Base-by-base conservation (phyloP, 2,113 vertebrate genomes). In the Pollimyrus isidori region DNA sequence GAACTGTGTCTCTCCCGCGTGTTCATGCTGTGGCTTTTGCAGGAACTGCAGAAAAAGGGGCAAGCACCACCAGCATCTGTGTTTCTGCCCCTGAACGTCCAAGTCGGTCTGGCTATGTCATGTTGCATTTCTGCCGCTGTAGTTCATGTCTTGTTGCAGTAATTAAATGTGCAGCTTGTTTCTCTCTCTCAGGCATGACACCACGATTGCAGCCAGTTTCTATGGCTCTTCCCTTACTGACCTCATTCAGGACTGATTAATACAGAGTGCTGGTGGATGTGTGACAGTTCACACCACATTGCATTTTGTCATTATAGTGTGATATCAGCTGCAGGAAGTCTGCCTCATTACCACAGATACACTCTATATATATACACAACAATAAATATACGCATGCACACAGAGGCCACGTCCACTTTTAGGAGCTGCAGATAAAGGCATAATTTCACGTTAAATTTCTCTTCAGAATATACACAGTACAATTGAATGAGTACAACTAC, bases 251-350 rank as follows among this genome's bases (percentile, higher is more conserved):
- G 62, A 69, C 52, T 87, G 90, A 84, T 91, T n/a, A 91, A 89
- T 89, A 87, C 45, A 80, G 90, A 88, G 48, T 17, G 73, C 91
- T 91, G 87, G 89, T 93, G 93, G 92, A 56, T 86, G 90, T 89
- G 91, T 88, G 86, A 65, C 89, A 90, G 91, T 92, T 89, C 89
- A 93, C 87, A 89, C 65, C 92, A 91, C 90, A 90, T 93, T 92
- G 90, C 91, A 76, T 93, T 94, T 93, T 93, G 92, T 92, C 92
- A 95, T 94, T 95, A 94, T 95, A 96, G 92, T 92, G 92, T 94
- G 93, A 93, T 91, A 90, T 88, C 82, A 49, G 39, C 39, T 85
- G 17, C 45, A 85, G 62, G 62, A 69, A 69, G 62, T 69, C 62
- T 26, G 35, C 17, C 73, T 80, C 30, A 42, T 80, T 42, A 39